Evolutionary conservation across 1,140 invertebrate species (phyloP), one percentile per base, ranked within the genome.

Genomic region (Vanessa atalanta): DNA sequence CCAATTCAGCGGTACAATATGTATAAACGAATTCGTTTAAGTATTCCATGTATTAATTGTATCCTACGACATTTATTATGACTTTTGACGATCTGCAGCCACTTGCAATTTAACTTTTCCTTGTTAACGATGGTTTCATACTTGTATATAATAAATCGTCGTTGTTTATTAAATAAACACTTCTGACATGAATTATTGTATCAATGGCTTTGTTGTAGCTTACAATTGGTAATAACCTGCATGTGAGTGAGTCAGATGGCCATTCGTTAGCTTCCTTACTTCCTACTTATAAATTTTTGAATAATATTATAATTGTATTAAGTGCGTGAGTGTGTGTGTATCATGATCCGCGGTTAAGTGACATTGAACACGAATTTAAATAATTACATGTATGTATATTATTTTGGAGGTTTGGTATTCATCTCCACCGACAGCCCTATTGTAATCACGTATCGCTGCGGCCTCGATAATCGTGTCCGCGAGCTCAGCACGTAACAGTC

Each of bases 401-500:
- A 43, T 43, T 43, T 43, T 43, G 37, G 7, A 1, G 9, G 37
- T 43, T 43, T 43, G 37, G 26, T 43, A 57, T 57, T 57, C 4
- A 37, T 37, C 23, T 37, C 20, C 12, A 2, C n/a, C 50, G 69
- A 11, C 72, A 74, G 37, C 72, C 72, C 72, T 74, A 53, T 16
- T 50, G 31, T 57, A 48, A 65, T 74, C 72, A 74, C 72, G 72
- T 74, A 65, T 60, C 48, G 23, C 23, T 12, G 47, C 31, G 69
- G 60, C 69, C 69, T 71, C 69, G 69, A 13, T 50, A 15, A n/a
- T 47, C 55, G 53, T 20, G 57, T 70, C 57, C 60, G 50, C 72
- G 66, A 69, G 51, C 43, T 47, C 43, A 60, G 65, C 65, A 65
- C 64, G 72, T 73, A 73, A 73, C 71, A 48, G 63, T 65, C 57